A percentile compares a stretch with the other conserved stretches of the same genome.
These are phyloP conservation scores for Rattus rattus DNA, from an alignment of 2,113 vertebrate genomes.

Conservation along the genomic window DNA sequence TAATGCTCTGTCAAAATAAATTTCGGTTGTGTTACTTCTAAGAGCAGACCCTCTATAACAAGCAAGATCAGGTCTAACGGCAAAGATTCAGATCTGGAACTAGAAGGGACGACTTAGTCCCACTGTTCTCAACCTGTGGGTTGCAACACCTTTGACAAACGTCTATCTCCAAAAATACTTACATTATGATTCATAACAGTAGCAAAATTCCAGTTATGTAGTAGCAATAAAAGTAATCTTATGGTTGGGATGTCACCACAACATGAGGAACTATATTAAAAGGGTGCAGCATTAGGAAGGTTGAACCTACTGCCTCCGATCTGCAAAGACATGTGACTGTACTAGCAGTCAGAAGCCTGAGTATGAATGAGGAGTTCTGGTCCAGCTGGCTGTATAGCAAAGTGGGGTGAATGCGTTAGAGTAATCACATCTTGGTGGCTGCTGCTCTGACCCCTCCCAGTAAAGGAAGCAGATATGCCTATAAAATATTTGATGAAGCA, in stretches of 20 bases:
- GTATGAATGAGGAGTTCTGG: background rate
- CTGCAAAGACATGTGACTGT: background rate
- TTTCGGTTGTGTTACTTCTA: constrained; percentile 22
- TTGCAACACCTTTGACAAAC: background rate
- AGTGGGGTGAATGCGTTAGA: background rate
- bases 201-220: background rate
- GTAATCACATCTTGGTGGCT: background rate
- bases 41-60: background rate
- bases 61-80: constrained; percentile 30
- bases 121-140: background rate
- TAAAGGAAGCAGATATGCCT: background rate
- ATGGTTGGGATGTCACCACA: background rate
- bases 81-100: background rate
- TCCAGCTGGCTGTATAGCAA: background rate
- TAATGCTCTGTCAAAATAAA: constrained; percentile 2
- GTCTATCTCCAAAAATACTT: background rate
- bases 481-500: background rate
- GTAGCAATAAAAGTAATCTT: background rate
- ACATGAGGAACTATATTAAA: background rate
- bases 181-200: background rate
- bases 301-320: background rate
- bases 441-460: background rate
- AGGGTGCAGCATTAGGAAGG: background rate
- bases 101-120: background rate
- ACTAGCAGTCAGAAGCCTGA: background rate